Conservation (phyloP, 2,797 vertebrate genomes). For the Oophaga sylvatica region DNA sequence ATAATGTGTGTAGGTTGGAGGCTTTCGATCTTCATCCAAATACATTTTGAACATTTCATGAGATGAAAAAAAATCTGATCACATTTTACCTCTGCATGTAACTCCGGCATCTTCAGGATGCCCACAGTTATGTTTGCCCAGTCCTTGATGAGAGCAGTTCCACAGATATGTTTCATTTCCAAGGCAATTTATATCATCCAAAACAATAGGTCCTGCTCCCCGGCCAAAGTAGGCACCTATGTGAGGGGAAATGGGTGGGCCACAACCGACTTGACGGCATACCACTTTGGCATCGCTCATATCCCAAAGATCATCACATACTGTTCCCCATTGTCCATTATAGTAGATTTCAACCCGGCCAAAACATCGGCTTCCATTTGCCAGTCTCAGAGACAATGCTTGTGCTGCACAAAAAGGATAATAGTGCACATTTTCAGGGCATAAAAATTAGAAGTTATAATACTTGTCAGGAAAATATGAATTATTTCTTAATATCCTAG, state of each 20-base stretch:
- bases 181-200: slow-evolving; percentile 69
- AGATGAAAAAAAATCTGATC: background rate
- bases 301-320: slow-evolving; percentile 49
- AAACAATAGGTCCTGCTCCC: slow-evolving; percentile 68
- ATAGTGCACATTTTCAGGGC: background rate
- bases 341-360: slow-evolving; percentile 43
- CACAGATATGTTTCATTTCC: slow-evolving; percentile 64
- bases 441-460: background rate
- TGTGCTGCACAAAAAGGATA: background rate
- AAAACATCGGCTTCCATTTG: slow-evolving; percentile 34
- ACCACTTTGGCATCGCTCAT: slow-evolving; percentile 25
- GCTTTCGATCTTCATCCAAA: background rate
- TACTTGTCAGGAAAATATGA: no score
- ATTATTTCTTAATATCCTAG: no score
- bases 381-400: slow-evolving; percentile 5
- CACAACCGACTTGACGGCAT: slow-evolving; percentile 29
- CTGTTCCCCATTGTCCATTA: slow-evolving; percentile 36
- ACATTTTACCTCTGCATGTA: slow-evolving; percentile 63
- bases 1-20: no score
- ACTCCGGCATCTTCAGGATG: slow-evolving; percentile 60
- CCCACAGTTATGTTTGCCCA: slow-evolving; percentile 71
- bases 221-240: slow-evolving; percentile 61
- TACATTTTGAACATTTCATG: background rate
- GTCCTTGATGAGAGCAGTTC: slow-evolving; percentile 51
- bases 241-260: background rate